phyloP scores from a whole-genome alignment of 2,888 invertebrate species.

The Troilus luridus region DNA sequence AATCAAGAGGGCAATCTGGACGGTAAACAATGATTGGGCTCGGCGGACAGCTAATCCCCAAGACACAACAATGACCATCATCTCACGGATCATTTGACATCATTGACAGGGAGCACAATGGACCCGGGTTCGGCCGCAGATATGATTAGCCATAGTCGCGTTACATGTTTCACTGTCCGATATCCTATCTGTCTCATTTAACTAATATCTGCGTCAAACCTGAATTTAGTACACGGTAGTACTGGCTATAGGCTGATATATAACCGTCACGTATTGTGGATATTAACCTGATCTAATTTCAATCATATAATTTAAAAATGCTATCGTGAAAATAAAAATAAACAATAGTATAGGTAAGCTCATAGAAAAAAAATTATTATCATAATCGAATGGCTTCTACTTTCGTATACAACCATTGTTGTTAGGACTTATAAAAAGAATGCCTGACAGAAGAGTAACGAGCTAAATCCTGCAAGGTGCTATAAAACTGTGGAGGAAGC shows the following conservation, averaged over 20 bases:
- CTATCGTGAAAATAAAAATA: too few species aligned
- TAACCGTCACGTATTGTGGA: neutral
- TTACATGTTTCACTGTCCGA: neutral
- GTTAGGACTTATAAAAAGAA: too few species aligned
- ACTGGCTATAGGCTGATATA: neutral
- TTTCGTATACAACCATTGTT: too few species aligned
- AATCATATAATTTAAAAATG: too few species aligned
- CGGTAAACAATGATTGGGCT: constrained; percentile 13
- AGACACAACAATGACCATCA: constrained; percentile 23
- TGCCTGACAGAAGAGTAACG: too few species aligned
- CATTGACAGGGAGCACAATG: neutral
- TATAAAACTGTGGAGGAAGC: too few species aligned
- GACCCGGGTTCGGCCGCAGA: neutral
- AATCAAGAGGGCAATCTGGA: neutral
- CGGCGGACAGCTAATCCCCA: neutral
- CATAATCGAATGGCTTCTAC: too few species aligned
- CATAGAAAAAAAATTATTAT: too few species aligned
- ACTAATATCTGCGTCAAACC: neutral
- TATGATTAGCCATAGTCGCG: neutral
- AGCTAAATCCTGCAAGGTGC: too few species aligned
- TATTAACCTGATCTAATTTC: too few species aligned
- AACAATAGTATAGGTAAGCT: too few species aligned
- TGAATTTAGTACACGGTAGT: neutral
- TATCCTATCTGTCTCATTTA: neutral
- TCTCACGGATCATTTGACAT: constrained; percentile 15